Evolutionary conservation across 2,888 invertebrate genomes (phyloP).

Genomic region (Philaethria dido): DNA sequence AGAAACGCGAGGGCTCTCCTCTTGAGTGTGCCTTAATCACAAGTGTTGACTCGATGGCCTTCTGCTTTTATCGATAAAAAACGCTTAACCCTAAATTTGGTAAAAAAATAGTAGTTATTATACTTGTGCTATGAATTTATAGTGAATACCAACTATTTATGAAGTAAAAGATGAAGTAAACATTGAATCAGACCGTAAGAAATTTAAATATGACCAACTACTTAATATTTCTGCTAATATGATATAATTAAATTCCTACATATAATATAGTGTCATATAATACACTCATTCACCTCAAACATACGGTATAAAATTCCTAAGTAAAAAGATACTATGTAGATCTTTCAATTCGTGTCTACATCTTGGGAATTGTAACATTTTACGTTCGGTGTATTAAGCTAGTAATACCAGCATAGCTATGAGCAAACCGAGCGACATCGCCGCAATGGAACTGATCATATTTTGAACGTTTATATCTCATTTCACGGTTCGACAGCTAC

Average conservation of each 20-base stretch:
- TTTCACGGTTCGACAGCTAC: constrained; percentile 73
- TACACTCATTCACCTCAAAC: neutral
- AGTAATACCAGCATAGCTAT: constrained; percentile 45
- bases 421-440: constrained; percentile 48
- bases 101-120: neutral
- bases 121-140: neutral
- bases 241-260: neutral
- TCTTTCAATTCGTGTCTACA: constrained; percentile 26
- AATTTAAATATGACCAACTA: neutral
- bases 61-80: constrained; percentile 42
- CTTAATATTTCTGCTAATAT: too few species aligned
- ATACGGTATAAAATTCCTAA: neutral
- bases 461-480: constrained; percentile 75
- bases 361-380: constrained; percentile 40
- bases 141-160: neutral
- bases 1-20: constrained; percentile 61
- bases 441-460: constrained; percentile 60
- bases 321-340: constrained; percentile 8
- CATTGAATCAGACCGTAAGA: neutral
- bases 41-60: constrained; percentile 67
- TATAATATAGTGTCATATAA: neutral
- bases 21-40: constrained; percentile 73
- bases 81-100: constrained; percentile 18
- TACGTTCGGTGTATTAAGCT: constrained; percentile 47
- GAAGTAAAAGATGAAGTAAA: neutral